Percentiles rank a stretch among this genome's conserved stretches.
Evolutionary conservation across 2,113 vertebrate genomes (phyloP).

Genomic region (Lucifuga dentata): DNA sequence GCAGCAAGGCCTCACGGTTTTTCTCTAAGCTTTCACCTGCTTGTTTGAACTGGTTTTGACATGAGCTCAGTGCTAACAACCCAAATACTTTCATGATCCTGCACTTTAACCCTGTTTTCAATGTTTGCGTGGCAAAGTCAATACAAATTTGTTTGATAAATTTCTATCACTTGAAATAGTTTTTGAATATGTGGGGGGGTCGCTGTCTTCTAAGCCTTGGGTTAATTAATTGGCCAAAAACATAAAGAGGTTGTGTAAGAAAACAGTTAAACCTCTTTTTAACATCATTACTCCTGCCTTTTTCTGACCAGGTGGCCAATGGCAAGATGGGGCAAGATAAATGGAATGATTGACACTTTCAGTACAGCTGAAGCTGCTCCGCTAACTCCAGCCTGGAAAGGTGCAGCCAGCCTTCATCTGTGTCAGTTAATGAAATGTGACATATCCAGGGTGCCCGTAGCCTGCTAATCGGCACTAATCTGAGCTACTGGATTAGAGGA

Average conservation of each 20-base stretch:
- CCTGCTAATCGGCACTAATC: constrained; percentile 83
- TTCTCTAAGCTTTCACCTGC: constrained; percentile 33
- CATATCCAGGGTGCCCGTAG: constrained; percentile 82
- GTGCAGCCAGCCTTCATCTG: constrained; percentile 30
- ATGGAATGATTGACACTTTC: constrained; percentile 17
- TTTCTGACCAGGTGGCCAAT: constrained; percentile 34
- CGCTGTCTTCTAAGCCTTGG: background rate
- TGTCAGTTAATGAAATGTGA: constrained; percentile 77
- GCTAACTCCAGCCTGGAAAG: constrained; percentile 20
- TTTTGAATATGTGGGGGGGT: too few relatives aligned
- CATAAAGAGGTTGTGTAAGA: background rate
- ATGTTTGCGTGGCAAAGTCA: background rate
- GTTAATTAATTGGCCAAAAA: background rate
- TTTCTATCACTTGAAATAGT: too few relatives aligned
- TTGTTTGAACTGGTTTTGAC: constrained; percentile 28
- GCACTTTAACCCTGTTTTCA: background rate
- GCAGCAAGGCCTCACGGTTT: constrained; percentile 21
- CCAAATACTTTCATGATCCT: constrained; percentile 16
- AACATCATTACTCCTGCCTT: background rate
- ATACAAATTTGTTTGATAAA: too few relatives aligned
- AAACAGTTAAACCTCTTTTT: too few relatives aligned
- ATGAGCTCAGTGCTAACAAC: constrained; percentile 1
- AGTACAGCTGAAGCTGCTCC: constrained; percentile 10
- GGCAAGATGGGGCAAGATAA: constrained; percentile 7
- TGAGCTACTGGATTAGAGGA: constrained; percentile 80